Percentiles rank a stretch among this genome's conserved stretches.
phyloP scores from a whole-genome alignment of 2,113 vertebrate species.

The Onychorhynchus coronatus region DNA sequence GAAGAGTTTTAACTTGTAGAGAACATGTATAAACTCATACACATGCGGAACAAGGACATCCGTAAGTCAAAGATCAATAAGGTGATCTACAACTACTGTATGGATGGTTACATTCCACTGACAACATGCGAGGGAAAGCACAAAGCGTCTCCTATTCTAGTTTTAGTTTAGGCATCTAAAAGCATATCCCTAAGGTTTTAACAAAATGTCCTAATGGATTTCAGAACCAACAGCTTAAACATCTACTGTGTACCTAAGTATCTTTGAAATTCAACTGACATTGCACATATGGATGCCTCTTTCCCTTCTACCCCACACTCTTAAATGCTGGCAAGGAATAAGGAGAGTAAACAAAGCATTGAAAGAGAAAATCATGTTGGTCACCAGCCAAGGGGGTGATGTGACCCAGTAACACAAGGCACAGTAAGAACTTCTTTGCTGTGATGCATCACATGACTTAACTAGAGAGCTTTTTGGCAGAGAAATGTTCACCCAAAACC shows the following conservation, averaged over 20 bases:
- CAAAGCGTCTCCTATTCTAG: not conserved
- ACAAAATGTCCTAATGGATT: not conserved
- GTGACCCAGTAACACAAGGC: not conserved
- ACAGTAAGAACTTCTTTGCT: not conserved
- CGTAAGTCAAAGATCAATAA: not conserved
- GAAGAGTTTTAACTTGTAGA: conserved; percentile 9
- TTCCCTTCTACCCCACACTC: not conserved
- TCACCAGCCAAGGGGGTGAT: not conserved
- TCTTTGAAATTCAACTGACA: not conserved
- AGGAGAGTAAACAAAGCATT: not conserved
- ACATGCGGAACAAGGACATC: not conserved
- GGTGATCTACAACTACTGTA: not conserved
- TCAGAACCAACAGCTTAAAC: not conserved
- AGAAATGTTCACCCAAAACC: not conserved
- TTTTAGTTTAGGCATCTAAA: not conserved
- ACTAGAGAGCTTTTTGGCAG: not conserved
- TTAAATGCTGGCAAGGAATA: not conserved
- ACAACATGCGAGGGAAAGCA: not conserved
- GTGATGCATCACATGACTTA: not conserved
- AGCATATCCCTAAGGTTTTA: not conserved
- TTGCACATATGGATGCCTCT: not conserved
- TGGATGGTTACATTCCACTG: not conserved
- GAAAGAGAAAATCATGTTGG: not conserved
- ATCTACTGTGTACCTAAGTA: not conserved
- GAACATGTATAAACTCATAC: not conserved